These are phyloP conservation scores for Ochotona princeps DNA, from an alignment of 2,113 vertebrate species.

Conservation along the genomic window DNA sequence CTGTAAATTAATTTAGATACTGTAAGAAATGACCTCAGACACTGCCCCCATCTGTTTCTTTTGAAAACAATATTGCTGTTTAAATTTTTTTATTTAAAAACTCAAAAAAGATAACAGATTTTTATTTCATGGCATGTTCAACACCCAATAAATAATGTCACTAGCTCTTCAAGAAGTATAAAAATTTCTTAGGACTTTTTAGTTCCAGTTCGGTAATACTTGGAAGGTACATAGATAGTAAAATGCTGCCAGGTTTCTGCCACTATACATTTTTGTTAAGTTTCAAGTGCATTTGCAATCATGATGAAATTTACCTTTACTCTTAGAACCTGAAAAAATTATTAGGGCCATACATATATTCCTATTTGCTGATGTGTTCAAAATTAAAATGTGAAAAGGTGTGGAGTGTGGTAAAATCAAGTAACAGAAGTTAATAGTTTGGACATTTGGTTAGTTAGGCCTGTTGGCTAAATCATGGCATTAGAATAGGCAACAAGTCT, in stretches of 20 bases:
- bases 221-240: constrained; percentile 45
- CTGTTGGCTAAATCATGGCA: constrained; percentile 1
- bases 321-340: neutral
- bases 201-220: constrained; percentile 51
- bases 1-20: constrained; percentile 57
- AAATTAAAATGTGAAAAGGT: constrained; percentile 33
- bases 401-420: neutral
- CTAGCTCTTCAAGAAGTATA: constrained; percentile 29
- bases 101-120: neutral
- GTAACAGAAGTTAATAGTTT: neutral
- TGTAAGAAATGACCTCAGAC: constrained; percentile 53
- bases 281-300: neutral
- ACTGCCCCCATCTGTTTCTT: neutral
- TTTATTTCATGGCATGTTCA: neutral
- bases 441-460: neutral
- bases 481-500: neutral
- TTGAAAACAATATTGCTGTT: constrained; percentile 45
- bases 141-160: constrained; percentile 2
- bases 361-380: constrained; percentile 33
- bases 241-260: constrained; percentile 5
- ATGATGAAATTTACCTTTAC: constrained; percentile 10
- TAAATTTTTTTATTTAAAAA: constrained; percentile 46
- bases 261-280: neutral
- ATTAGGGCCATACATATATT: neutral
- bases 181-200: constrained; percentile 48